These are phyloP conservation scores for Scomber japonicus DNA, from an alignment of 2,113 vertebrate genomes.

Conservation along the genomic window DNA sequence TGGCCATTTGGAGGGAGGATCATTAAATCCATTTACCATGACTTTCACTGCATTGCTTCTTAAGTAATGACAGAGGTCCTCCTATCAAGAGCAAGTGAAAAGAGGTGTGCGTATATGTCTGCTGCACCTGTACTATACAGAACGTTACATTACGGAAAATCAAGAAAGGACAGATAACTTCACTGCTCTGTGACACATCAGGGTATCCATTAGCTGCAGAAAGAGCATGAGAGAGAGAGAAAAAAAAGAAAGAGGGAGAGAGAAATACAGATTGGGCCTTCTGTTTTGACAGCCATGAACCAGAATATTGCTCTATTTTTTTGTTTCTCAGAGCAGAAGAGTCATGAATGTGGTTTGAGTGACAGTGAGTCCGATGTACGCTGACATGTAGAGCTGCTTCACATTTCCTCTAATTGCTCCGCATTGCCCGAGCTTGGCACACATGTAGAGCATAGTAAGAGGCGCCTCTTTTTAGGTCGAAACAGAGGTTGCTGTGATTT, in stretches of 20 bases:
- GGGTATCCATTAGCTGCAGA: slow-evolving; percentile 68
- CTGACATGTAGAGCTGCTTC: slow-evolving; percentile 75
- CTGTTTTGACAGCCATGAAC: slow-evolving; percentile 74
- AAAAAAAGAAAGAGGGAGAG: slow-evolving; percentile 21
- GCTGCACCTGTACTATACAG: slow-evolving; percentile 48
- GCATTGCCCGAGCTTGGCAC: slow-evolving; percentile 70
- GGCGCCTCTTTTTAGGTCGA: slow-evolving; percentile 73
- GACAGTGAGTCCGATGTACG: slow-evolving; percentile 72
- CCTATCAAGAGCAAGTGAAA: slow-evolving; percentile 47
- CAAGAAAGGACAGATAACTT: slow-evolving; percentile 58
- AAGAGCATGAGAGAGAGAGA: slow-evolving; percentile 22
- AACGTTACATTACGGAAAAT: slow-evolving; percentile 56
- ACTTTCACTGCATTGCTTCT: slow-evolving; percentile 61
- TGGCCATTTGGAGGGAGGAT: slow-evolving; percentile 67
- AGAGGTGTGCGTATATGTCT: slow-evolving; percentile 43
- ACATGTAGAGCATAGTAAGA: slow-evolving; percentile 75
- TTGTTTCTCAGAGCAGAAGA: slow-evolving; percentile 72
- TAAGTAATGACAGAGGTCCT: slow-evolving; percentile 67
- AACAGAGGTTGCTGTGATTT: slow-evolving; percentile 73
- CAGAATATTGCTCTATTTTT: slow-evolving; percentile 67
- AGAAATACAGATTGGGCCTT: slow-evolving; percentile 55
- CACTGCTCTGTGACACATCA: slow-evolving; percentile 60
- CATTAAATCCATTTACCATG: slow-evolving; percentile 76
- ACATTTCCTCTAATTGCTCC: slow-evolving; percentile 82
- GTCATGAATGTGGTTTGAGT: slow-evolving; percentile 78